These are phyloP conservation scores for Diarsia mendica DNA, from an alignment of 2,888 invertebrate genomes.

Conservation along the genomic window DNA sequence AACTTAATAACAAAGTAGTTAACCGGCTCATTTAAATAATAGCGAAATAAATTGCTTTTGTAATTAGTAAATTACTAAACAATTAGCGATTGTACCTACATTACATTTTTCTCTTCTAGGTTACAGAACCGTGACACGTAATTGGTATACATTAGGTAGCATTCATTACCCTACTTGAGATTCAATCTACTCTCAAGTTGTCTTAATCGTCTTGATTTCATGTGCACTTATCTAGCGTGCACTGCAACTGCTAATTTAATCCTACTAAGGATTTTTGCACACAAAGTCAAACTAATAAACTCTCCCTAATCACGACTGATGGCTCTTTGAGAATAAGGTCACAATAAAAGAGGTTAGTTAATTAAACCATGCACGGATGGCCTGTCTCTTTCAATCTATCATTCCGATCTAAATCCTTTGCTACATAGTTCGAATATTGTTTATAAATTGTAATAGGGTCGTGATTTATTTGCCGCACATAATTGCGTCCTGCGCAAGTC, in stretches of 20 bases:
- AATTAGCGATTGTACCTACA: conserved; percentile 14
- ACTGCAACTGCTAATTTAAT: conserved; percentile 9
- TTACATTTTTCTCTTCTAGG: conserved; percentile 46
- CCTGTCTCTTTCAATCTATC: conserved; percentile 7
- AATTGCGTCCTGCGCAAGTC: conserved; percentile 41
- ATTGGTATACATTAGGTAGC: conserved; percentile 41
- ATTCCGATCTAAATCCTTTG: conserved; percentile 14
- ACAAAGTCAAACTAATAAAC: neutral
- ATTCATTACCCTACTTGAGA: conserved; percentile 48
- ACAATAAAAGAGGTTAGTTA: conserved; percentile 25
- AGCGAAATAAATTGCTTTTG: conserved; percentile 8
- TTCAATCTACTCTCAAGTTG: conserved; percentile 30
- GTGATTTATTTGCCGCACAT: conserved; percentile 31
- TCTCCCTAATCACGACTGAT: neutral
- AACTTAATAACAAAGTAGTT: neutral
- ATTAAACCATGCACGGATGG: conserved; percentile 25
- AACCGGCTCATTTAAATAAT: conserved; percentile 35
- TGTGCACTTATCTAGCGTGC: neutral
- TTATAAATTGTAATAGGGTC: conserved; percentile 9
- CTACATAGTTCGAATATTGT: conserved; percentile 25
- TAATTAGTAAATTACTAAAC: conserved; percentile 31
- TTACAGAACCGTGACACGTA: conserved; percentile 52
- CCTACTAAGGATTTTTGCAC: neutral
- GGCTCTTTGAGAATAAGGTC: conserved; percentile 13
- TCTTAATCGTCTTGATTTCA: conserved; percentile 21